A percentile compares a stretch with the other conserved stretches of the same genome.
phyloP scores from a whole-genome alignment of 2,888 invertebrate species.

The Rutpela maculata region DNA sequence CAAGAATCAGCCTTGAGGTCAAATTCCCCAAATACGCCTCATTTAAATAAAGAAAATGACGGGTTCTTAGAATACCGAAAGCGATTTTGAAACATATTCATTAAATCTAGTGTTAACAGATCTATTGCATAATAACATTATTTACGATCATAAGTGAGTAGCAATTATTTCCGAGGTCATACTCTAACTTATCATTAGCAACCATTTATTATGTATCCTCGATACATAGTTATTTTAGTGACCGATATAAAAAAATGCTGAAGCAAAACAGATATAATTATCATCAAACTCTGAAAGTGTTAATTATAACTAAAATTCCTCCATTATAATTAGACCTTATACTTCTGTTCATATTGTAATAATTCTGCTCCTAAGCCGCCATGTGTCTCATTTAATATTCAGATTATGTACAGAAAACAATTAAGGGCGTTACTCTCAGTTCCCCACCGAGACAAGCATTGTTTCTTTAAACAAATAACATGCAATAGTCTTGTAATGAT shows the following conservation, averaged over 20 bases:
- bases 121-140: conserved; percentile 33
- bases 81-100: conserved; percentile 23
- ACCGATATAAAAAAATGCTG: conserved; percentile 17
- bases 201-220: conserved; percentile 21
- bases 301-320: conserved; percentile 38
- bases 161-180: conserved; percentile 24
- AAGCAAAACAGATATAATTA: conserved; percentile 23
- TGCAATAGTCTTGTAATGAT: conserved; percentile 43
- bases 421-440: conserved; percentile 53
- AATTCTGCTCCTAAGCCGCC: conserved; percentile 45
- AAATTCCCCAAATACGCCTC: neutral
- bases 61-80: neutral
- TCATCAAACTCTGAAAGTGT: conserved; percentile 16
- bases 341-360: conserved; percentile 44
- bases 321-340: conserved; percentile 33
- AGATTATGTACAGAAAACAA: conserved; percentile 55
- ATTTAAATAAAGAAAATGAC: neutral
- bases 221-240: conserved; percentile 19
- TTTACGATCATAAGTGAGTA: conserved; percentile 21
- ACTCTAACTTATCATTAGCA: conserved; percentile 30
- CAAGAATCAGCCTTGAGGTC: neutral
- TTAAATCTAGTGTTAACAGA: conserved; percentile 23
- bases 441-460: conserved; percentile 51
- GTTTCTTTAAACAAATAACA: conserved; percentile 50
- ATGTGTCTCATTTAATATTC: conserved; percentile 55